Evolutionary conservation across 2,888 invertebrate genomes (phyloP).

Genomic region (Cheilosia vulpina): DNA sequence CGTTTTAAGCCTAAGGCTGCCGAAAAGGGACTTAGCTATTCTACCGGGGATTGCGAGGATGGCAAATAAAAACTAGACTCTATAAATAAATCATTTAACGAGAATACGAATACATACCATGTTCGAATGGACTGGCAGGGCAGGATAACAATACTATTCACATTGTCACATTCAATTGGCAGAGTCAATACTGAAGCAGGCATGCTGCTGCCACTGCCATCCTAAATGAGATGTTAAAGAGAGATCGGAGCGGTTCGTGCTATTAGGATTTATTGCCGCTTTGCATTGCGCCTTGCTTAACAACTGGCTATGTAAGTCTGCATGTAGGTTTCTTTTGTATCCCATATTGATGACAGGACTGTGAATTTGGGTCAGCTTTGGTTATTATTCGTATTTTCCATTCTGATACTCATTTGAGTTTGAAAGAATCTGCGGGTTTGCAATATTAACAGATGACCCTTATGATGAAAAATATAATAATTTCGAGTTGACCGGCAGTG

Average conservation of each 20-base stretch:
- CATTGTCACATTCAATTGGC: slow-evolving; percentile 62
- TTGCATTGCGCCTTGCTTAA: not conserved
- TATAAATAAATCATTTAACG: slow-evolving; percentile 57
- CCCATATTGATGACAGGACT: slow-evolving; percentile 1
- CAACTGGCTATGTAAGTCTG: not conserved
- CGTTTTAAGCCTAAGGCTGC: slow-evolving; percentile 57
- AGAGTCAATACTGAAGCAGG: slow-evolving; percentile 40
- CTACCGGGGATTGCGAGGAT: slow-evolving; percentile 12
- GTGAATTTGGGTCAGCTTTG: slow-evolving; percentile 10
- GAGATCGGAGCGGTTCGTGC: not conserved
- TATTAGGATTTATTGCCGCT: slow-evolving; percentile 23
- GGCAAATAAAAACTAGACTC: slow-evolving; percentile 1
- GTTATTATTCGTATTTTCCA: not conserved
- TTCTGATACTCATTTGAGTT: no score
- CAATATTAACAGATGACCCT: no score
- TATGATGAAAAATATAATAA: no score
- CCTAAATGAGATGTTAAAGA: slow-evolving; percentile 1
- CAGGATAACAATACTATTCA: slow-evolving; percentile 44
- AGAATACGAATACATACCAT: slow-evolving; percentile 11
- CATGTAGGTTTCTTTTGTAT: not conserved
- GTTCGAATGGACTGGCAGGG: slow-evolving; percentile 35
- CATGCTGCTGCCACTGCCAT: not conserved
- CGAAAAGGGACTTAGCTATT: slow-evolving; percentile 41
- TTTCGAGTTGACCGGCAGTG: no score
- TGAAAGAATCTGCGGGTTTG: no score